A percentile compares a stretch with the other conserved stretches of the same genome.
Conservation (phyloP, 2,888 invertebrate genomes). For the Cosmia pyralina region DNA sequence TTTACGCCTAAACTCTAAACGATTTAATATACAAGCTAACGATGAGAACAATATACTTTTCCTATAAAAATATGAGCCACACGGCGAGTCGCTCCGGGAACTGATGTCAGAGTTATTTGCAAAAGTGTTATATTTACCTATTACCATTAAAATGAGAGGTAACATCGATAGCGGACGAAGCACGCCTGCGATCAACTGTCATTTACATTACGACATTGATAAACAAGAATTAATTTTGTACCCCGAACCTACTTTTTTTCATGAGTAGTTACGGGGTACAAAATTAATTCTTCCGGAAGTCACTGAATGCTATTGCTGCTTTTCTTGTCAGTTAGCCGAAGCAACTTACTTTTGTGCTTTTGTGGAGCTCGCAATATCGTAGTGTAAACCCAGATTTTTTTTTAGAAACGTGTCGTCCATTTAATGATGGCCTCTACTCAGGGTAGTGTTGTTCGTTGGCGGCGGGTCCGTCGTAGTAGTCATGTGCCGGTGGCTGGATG, state of each 20-base stretch:
- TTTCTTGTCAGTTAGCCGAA: background rate
- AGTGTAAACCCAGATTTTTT: slow-evolving; percentile 13
- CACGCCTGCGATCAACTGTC: background rate
- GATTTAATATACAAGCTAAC: slow-evolving; percentile 72
- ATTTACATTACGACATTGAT: slow-evolving; percentile 23
- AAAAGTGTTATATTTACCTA: slow-evolving; percentile 45
- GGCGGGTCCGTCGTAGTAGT: slow-evolving; percentile 81
- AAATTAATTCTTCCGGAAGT: background rate
- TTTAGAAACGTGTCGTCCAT: background rate
- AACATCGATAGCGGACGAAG: slow-evolving; percentile 19
- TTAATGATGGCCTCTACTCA: slow-evolving; percentile 25
- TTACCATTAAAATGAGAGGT: slow-evolving; percentile 19
- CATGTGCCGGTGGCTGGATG: slow-evolving; percentile 92
- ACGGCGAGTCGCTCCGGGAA: slow-evolving; percentile 41
- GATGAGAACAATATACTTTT: slow-evolving; percentile 67
- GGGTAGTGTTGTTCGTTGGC: slow-evolving; percentile 49
- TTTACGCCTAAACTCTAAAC: slow-evolving; percentile 58
- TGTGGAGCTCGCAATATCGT: background rate
- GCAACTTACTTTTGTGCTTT: background rate
- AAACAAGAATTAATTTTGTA: background rate
- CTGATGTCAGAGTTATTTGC: slow-evolving; percentile 44
- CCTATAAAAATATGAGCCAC: slow-evolving; percentile 66
- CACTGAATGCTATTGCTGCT: background rate
- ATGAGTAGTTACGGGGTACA: background rate
- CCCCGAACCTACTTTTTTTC: background rate